These are phyloP conservation scores for Drosophila aldrichi DNA, from an alignment of 2,888 invertebrate species.

Conservation along the genomic window DNA sequence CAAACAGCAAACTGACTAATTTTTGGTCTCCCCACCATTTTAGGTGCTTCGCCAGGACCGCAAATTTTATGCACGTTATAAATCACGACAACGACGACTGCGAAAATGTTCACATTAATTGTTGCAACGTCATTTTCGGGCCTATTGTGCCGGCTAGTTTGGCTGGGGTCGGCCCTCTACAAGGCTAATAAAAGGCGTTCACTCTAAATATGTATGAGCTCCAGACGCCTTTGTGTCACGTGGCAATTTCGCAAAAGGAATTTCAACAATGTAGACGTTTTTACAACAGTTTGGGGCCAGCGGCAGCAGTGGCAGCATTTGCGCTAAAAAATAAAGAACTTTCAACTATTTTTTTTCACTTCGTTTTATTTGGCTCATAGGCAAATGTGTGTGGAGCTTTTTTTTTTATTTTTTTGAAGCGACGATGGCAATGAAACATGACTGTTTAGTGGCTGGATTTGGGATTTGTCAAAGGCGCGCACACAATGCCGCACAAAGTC, in stretches of 20 bases:
- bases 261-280: conserved; percentile 83
- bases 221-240: conserved; percentile 83
- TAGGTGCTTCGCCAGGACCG: conserved; percentile 65
- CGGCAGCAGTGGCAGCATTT: conserved; percentile 14
- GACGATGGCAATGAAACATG: conserved; percentile 61
- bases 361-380: conserved; percentile 51
- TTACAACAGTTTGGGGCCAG: conserved; percentile 64
- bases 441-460: conserved; percentile 75
- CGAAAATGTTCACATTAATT: conserved; percentile 80
- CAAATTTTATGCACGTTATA: conserved; percentile 80
- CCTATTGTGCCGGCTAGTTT: conserved; percentile 63
- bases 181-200: conserved; percentile 73
- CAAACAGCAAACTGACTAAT: conserved; percentile 63
- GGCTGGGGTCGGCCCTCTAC: conserved; percentile 36
- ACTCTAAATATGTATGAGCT: conserved; percentile 54
- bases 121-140: conserved; percentile 82
- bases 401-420: neutral
- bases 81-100: conserved; percentile 72
- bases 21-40: conserved; percentile 43
- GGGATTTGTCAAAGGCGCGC: conserved; percentile 74
- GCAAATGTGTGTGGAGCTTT: conserved; percentile 43
- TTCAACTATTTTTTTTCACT: conserved; percentile 65
- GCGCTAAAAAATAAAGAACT: conserved; percentile 38
- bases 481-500: conserved; percentile 39
- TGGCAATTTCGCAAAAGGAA: conserved; percentile 79